Evolutionary conservation across 2,888 invertebrate species (phyloP), one percentile per base, ranked within the genome.

Genomic region (Diaperis boleti): DNA sequence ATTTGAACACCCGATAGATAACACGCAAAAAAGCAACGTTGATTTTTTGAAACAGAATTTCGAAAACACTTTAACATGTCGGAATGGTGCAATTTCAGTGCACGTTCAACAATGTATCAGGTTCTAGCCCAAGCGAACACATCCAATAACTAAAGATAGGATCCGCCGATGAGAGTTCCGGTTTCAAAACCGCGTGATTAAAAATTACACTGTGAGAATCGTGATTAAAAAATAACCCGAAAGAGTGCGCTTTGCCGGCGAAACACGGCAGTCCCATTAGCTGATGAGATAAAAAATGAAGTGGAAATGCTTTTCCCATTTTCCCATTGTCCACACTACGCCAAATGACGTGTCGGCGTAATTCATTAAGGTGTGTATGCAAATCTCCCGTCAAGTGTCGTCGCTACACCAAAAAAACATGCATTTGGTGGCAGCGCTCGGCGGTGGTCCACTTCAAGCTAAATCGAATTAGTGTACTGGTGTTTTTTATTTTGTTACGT

Each of bases 291-390:
- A 56, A 56, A 56, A 56, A 56, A 56, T 56, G 44, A 56, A 56
- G 45, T 56, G 56, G 35, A 45, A 56, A 56, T 45, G 56, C 41
- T 54, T 54, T 56, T 44, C 45, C 35, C 45, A 56, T 56, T 56
- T 56, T 44, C 56, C 33, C 45, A 45, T 56, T 44, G 52, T 52
- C 54, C 54, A 42, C 13, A 29, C 26, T 39, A 54, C 54, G 42
- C 41, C 22, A 41, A 61, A 55, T 47, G 62, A 49, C 62, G 47
- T 55, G 55, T 56, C 31, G 20, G 13, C 8, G 56, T 33, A 62
- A 62, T 62, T 62, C 44, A 56, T 62, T 55, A 61, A 29, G 37
- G 17, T 45, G 37, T 61, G 61, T 61, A 61, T 61, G 54, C 61
- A 61, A 61, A 61, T 61, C 31, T 20, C n/a, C 29, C 26, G 44